phyloP scores from a whole-genome alignment of 2,113 vertebrate genomes.

The Boulengeromyrus knoepffleri region DNA sequence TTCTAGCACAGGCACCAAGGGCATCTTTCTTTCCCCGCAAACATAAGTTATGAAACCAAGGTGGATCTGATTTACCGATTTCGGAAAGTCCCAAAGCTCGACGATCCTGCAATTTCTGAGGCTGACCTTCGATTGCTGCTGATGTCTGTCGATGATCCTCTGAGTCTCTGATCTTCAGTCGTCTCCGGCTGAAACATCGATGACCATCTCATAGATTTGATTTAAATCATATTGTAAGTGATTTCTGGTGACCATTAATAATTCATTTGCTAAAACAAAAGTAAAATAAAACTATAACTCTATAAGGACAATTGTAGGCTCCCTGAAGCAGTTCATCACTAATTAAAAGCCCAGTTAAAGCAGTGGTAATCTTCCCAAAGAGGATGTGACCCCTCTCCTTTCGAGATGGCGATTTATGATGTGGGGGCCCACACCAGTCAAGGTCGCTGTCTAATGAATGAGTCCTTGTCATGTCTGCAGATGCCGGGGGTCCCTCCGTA shows the following conservation, averaged over 20 bases:
- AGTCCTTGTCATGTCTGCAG: constrained; percentile 52
- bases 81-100: not conserved
- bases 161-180: not conserved
- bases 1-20: not conserved
- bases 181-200: not conserved
- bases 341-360: not conserved
- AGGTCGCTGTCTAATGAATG: constrained; percentile 44
- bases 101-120: not conserved
- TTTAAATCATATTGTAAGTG: not conserved
- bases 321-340: constrained; percentile 33
- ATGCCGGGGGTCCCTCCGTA: constrained; percentile 43
- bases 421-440: constrained; percentile 36
- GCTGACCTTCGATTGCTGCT: not conserved
- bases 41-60: not conserved
- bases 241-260: not conserved
- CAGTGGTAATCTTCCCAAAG: constrained; percentile 22
- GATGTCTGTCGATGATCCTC: not conserved
- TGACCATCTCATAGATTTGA: not conserved
- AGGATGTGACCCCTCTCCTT: constrained; percentile 30
- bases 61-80: not conserved
- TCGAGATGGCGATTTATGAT: constrained; percentile 41
- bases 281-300: not conserved
- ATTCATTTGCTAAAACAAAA: not conserved
- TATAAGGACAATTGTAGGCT: not conserved
- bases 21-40: not conserved